Percentiles rank a stretch among this genome's conserved stretches.
These are phyloP conservation scores for Anthrax anthrax DNA, from an alignment of 2,888 invertebrate genomes.

Conservation along the genomic window DNA sequence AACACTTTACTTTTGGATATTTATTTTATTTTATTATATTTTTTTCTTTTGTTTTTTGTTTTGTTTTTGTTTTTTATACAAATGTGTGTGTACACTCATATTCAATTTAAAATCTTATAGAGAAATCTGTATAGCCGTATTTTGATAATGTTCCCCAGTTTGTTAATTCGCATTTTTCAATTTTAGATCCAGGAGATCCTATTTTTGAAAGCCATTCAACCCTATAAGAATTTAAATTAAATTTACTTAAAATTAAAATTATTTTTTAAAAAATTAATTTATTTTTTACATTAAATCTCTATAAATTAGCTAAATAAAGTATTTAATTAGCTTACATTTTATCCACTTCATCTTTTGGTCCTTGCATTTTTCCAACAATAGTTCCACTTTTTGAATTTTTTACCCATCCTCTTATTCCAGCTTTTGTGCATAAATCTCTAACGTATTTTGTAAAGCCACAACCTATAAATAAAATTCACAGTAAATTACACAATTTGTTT, in stretches of 20 bases:
- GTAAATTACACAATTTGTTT: no score
- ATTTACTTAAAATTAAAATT: no score
- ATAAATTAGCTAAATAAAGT: no score
- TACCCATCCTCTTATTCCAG: constrained; percentile 77
- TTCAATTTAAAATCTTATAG: constrained; percentile 63
- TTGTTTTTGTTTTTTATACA: no score
- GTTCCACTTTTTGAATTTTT: constrained; percentile 81
- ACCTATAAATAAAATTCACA: constrained; percentile 48
- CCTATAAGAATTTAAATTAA: constrained; percentile 38
- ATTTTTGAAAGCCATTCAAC: constrained; percentile 65
- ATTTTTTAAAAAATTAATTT: no score
- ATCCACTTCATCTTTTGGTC: constrained; percentile 58
- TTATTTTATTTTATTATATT: no score
- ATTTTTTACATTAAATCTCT: no score
- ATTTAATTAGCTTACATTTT: constrained; percentile 49
- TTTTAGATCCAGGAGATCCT: constrained; percentile 73
- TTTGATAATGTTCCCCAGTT: constrained; percentile 62
- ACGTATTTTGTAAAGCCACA: constrained; percentile 81
- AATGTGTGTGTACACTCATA: no score
- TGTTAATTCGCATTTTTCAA: constrained; percentile 64
- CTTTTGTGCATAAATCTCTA: constrained; percentile 57
- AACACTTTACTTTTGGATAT: no score
- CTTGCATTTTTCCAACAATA: constrained; percentile 81
- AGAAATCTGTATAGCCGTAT: constrained; percentile 55
- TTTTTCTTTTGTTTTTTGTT: no score